These are phyloP conservation scores for Laticauda laticaudata DNA, from an alignment of 2,113 vertebrate species.

Conservation along the genomic window DNA sequence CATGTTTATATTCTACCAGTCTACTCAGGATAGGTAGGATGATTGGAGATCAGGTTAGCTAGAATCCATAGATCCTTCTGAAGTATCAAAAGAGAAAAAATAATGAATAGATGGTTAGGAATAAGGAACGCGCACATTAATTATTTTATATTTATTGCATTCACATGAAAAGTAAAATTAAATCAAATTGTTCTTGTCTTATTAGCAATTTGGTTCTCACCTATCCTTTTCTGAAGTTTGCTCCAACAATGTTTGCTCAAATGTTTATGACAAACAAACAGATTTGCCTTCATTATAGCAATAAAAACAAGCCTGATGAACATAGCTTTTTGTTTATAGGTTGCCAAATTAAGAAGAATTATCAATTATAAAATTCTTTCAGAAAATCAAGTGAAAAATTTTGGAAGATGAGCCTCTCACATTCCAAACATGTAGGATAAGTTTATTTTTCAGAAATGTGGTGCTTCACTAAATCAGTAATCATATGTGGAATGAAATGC, in stretches of 20 bases:
- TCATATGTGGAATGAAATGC: not conserved
- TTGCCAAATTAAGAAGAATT: not conserved
- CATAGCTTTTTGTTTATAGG: not conserved
- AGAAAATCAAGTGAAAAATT: not conserved
- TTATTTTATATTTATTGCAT: not conserved
- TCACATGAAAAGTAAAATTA: not conserved
- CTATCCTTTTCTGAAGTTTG: not conserved
- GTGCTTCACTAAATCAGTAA: not conserved
- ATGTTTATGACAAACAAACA: not conserved
- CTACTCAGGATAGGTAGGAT: not conserved
- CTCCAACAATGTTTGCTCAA: not conserved
- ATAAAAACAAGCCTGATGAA: not conserved
- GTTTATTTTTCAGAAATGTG: not conserved
- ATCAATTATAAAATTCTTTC: not conserved
- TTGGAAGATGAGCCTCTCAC: not conserved
- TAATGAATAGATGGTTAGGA: not conserved
- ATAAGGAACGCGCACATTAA: not conserved
- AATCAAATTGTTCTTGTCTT: not conserved
- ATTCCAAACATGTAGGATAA: not conserved
- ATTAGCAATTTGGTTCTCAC: not conserved
- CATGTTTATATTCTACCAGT: not conserved
- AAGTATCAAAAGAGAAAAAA: not conserved
- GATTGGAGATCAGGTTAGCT: not conserved
- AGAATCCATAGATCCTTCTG: not conserved
- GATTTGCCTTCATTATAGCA: not conserved